Evolutionary conservation across 2,888 invertebrate genomes (phyloP).

Genomic region (Amblyjoppa fuscipennis): DNA sequence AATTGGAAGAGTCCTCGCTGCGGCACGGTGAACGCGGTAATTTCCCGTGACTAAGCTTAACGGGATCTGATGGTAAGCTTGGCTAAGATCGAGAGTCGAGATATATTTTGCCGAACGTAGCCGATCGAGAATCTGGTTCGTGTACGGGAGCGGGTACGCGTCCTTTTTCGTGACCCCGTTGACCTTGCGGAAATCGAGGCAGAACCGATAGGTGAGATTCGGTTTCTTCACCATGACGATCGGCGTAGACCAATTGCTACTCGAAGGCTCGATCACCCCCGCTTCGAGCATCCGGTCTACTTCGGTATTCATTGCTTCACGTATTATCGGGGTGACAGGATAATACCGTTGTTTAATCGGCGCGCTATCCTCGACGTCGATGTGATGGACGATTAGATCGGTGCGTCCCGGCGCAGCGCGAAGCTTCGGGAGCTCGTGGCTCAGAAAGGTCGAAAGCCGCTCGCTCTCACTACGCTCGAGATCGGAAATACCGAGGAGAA

Average conservation of each 20-base stretch:
- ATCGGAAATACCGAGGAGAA: background rate
- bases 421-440: background rate
- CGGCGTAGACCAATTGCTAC: conserved; percentile 17
- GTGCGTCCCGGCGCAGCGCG: background rate
- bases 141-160: conserved; percentile 67
- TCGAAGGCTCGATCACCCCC: background rate
- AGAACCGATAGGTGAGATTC: conserved; percentile 56
- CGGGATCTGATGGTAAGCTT: conserved; percentile 69
- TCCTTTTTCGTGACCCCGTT: conserved; percentile 59
- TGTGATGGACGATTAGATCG: background rate
- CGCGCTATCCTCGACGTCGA: conserved; percentile 24
- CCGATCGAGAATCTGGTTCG: conserved; percentile 57
- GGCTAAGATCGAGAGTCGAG: conserved; percentile 53
- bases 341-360: conserved; percentile 31
- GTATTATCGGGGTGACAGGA: conserved; percentile 21
- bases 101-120: conserved; percentile 61
- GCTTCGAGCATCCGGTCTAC: conserved; percentile 1
- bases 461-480: background rate
- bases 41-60: conserved; percentile 51
- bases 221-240: conserved; percentile 63
- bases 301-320: conserved; percentile 3
- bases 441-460: background rate
- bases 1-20: conserved; percentile 74
- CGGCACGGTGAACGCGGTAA: conserved; percentile 77
- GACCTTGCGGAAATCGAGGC: conserved; percentile 66